phyloP scores from a whole-genome alignment of 92 coral and sea anemone genomes.

The Pocillopora grandis region DNA sequence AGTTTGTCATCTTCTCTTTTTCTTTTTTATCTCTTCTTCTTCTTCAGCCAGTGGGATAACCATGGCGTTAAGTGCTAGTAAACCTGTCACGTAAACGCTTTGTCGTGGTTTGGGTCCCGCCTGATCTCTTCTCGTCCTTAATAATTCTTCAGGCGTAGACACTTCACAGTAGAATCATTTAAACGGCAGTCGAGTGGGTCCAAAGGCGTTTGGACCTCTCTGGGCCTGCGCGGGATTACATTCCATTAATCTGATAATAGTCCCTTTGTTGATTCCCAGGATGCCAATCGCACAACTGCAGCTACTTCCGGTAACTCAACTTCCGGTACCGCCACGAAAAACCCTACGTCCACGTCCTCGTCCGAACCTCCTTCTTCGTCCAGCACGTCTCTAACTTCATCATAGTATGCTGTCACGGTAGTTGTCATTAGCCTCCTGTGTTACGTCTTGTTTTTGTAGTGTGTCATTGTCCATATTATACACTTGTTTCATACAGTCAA shows the following conservation, averaged over 20 bases:
- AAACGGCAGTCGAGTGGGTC: background rate
- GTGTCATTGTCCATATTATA: slow-evolving; percentile 15
- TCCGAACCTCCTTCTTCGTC: slow-evolving; percentile 75
- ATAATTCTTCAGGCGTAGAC: background rate
- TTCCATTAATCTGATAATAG: slow-evolving; percentile 1
- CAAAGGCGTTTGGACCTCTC: background rate
- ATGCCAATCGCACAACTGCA: slow-evolving; percentile 25
- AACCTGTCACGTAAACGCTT: slow-evolving; percentile 4
- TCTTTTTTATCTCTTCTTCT: slow-evolving; percentile 5
- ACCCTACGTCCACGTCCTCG: slow-evolving; percentile 63
- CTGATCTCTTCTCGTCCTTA: slow-evolving; percentile 13
- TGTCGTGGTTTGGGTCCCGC: slow-evolving; percentile 8
- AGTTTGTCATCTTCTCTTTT: background rate
- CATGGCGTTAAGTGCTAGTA: slow-evolving; percentile 4
- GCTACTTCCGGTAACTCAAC: slow-evolving; percentile 49
- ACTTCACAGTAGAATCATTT: slow-evolving; percentile 10
- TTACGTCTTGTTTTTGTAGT: too few species aligned
- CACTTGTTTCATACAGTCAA: slow-evolving; percentile 35
- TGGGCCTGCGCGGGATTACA: background rate
- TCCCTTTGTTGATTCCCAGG: slow-evolving; percentile 39
- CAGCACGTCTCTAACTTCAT: slow-evolving; percentile 66
- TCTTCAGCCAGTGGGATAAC: slow-evolving; percentile 9
- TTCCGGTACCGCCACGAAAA: slow-evolving; percentile 45
- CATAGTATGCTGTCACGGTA: slow-evolving; percentile 45
- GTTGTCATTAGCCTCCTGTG: slow-evolving; percentile 5